Base-by-base conservation (phyloP, 2,113 vertebrate species). In the Plotosus lineatus region DNA sequence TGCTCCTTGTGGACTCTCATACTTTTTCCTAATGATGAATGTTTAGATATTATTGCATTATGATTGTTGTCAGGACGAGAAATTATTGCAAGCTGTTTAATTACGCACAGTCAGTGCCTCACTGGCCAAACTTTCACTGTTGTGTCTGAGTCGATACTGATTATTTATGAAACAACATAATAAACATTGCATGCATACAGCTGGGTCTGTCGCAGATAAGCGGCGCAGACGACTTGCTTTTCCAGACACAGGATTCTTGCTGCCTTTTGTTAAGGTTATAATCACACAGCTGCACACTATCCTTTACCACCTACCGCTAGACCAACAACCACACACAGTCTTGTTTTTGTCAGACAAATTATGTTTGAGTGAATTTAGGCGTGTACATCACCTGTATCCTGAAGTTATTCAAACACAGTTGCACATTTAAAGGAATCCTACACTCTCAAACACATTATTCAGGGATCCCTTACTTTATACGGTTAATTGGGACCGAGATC, bases 91-190 rank as follows among this genome's bases (percentile, higher is more conserved):
- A 75, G 48, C 76, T n/a, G 15, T 14, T 69, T 46, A 78, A 85
- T 78, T 51, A 65, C 19, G 23, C 28, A n/a, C 11, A 17, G 50
- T 55, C 31, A 55, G 19, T 15, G 0, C 46, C 75, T 69, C 46
- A 19, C 53, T 6, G 15, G 26, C 77, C 46, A 60, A 14, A 48
- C 75, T 69, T 28, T 36, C 38, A 1, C 19, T 79, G 72, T 75
- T 81, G 76, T 74, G 68, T 81, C 33, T 23, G 63, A 75, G 53
- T 74, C 19, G 38, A 51, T 79, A 31, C 76, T 83, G 68, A 28
- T 84, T 85, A 84, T 88, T 90, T 83, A 82, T 71, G 68, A 86
- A 82, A 55, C 78, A 71, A 83, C 85, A 53, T 84, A 83, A 83
- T 55, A 79, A 85, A 85, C 79, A 85, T 65, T 68, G 66, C 80